Conservation (phyloP, 2,113 vertebrate genomes). For the Ophthalmolycus amberensis region DNA sequence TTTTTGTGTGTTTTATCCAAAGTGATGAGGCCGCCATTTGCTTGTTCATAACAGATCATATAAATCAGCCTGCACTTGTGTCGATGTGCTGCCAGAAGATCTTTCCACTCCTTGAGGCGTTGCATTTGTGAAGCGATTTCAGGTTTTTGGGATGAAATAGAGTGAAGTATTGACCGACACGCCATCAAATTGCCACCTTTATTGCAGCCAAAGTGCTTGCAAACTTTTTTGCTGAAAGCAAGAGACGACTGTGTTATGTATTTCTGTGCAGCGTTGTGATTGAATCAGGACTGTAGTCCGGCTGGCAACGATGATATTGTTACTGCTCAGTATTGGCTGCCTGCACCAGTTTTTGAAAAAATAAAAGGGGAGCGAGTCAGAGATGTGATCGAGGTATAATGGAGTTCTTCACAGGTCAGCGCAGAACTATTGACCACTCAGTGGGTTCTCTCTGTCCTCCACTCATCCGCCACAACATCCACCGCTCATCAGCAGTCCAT, state of each 20-base stretch:
- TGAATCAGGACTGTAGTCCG: conserved; percentile 63
- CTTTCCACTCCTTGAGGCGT: background rate
- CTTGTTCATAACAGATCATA: conserved; percentile 29
- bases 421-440: conserved; percentile 78
- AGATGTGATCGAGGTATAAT: conserved; percentile 79
- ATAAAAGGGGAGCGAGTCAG: conserved; percentile 46
- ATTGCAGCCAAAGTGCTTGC: conserved; percentile 36
- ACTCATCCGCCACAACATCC: conserved; percentile 68
- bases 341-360: conserved; percentile 41
- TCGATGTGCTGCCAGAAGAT: conserved; percentile 32
- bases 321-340: conserved; percentile 50
- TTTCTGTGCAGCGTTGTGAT: conserved; percentile 61
- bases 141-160: conserved; percentile 42
- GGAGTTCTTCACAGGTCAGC: conserved; percentile 81
- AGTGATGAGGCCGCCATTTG: conserved; percentile 23
- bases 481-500: conserved; percentile 69
- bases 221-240: conserved; percentile 48
- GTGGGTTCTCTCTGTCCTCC: conserved; percentile 68
- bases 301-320: conserved; percentile 67
- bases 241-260: conserved; percentile 45
- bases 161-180: conserved; percentile 35
- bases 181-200: conserved; percentile 39
- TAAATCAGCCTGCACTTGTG: conserved; percentile 33
- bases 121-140: conserved; percentile 34
- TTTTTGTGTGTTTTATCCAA: conserved; percentile 5